These are phyloP conservation scores for Petrocephalus sullivani DNA, from an alignment of 2,797 vertebrate genomes.

Conservation along the genomic window DNA sequence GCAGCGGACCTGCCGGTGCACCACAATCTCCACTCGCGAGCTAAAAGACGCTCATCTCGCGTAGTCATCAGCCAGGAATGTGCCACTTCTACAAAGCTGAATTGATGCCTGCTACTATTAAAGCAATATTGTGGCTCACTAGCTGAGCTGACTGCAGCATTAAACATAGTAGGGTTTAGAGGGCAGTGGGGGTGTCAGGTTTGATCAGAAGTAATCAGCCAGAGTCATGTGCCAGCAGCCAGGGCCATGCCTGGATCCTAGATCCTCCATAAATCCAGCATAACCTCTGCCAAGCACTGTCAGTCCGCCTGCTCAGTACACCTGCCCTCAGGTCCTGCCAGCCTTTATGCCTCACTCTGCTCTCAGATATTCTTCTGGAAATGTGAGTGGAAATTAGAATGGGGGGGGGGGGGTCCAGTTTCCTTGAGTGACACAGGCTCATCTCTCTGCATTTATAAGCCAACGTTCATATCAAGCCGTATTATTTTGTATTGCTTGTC, in stretches of 20 bases:
- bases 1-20: background rate
- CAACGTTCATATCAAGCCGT: background rate
- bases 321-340: conserved; percentile 17
- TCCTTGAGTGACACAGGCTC: background rate
- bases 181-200: background rate
- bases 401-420: background rate
- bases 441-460: conserved; percentile 1
- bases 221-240: conserved; percentile 29
- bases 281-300: conserved; percentile 26
- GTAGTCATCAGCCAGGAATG: background rate
- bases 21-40: background rate
- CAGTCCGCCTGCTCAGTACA: background rate
- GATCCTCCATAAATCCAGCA: conserved; percentile 43
- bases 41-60: background rate
- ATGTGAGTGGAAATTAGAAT: conserved; percentile 1
- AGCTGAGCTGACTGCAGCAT: background rate
- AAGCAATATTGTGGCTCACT: background rate
- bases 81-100: background rate
- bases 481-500: background rate
- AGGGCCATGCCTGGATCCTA: conserved; percentile 23
- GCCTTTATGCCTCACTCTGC: conserved; percentile 1
- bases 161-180: conserved; percentile 12
- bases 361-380: conserved; percentile 16
- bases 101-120: background rate
- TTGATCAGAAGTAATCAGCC: conserved; percentile 38